Conservation (phyloP, 2,797 vertebrate species). For the Enoplosus armatus region DNA sequence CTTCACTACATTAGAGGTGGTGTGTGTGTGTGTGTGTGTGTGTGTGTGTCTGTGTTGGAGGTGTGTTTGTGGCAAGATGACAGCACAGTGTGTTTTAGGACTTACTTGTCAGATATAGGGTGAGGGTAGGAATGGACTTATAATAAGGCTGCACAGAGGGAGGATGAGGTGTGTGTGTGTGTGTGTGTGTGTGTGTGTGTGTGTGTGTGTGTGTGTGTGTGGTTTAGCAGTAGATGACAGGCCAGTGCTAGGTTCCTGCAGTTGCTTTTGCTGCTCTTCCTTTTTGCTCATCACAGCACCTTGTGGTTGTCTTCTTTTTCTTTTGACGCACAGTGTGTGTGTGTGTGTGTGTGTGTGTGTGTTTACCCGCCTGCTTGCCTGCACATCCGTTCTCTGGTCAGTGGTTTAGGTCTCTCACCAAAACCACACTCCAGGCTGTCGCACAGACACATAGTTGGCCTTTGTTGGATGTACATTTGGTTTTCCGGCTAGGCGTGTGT, state of each 20-base stretch:
- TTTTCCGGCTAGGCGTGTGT: neutral
- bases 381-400: conserved; percentile 15
- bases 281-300: conserved; percentile 36
- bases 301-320: conserved; percentile 21
- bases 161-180: conserved; percentile 27
- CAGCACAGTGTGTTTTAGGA: conserved; percentile 45
- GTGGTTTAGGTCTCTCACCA: conserved; percentile 1
- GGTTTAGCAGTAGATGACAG: conserved; percentile 42
- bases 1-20: conserved; percentile 50
- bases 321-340: too few relatives aligned
- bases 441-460: neutral
- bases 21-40: conserved; percentile 21
- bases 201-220: conserved; percentile 11
- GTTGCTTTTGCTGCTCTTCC: conserved; percentile 24
- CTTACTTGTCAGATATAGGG: conserved; percentile 46
- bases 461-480: neutral
- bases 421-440: neutral
- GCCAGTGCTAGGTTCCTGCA: conserved; percentile 34
- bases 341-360: neutral
- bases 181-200: conserved; percentile 31
- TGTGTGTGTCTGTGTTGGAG: neutral
- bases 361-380: neutral
- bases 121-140: conserved; percentile 50
- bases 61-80: conserved; percentile 30
- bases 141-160: conserved; percentile 39